These are phyloP conservation scores for Drosophila picticornis DNA, from an alignment of 2,888 invertebrate species.

Conservation along the genomic window DNA sequence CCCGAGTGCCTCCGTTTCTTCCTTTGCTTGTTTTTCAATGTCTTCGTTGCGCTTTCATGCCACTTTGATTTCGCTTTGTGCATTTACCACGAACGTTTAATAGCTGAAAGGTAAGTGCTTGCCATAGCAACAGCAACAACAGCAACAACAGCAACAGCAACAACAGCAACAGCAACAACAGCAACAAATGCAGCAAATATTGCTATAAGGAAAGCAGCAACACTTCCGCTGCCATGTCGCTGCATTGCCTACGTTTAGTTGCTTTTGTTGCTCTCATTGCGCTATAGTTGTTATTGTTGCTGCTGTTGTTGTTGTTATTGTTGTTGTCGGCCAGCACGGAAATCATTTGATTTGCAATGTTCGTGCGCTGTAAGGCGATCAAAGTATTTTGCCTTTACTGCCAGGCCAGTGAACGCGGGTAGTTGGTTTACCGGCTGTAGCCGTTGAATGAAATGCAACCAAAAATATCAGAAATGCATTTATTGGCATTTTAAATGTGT, in stretches of 20 bases:
- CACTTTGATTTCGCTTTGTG: conserved; percentile 79
- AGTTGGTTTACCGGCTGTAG: neutral
- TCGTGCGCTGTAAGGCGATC: conserved; percentile 76
- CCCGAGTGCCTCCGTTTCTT: conserved; percentile 42
- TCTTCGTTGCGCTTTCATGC: conserved; percentile 76
- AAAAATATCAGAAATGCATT: conserved; percentile 51
- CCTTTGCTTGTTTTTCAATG: conserved; percentile 47
- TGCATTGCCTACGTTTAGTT: conserved; percentile 39
- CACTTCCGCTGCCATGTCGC: conserved; percentile 72
- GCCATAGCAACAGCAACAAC: conserved; percentile 54
- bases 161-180: conserved; percentile 37
- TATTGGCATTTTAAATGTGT: conserved; percentile 33
- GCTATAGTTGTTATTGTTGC: conserved; percentile 22
- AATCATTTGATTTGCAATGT: conserved; percentile 78
- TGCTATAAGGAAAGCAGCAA: conserved; percentile 53
- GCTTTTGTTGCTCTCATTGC: conserved; percentile 33
- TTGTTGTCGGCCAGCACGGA: conserved; percentile 68
- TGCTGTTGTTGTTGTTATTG: conserved; percentile 15
- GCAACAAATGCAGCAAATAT: conserved; percentile 21
- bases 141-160: conserved; percentile 18
- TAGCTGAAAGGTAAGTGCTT: conserved; percentile 78
- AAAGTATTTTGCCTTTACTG: conserved; percentile 66
- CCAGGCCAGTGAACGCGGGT: conserved; percentile 14
- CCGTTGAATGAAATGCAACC: conserved; percentile 12
- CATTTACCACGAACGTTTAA: conserved; percentile 78